These are phyloP conservation scores for Pipistrellus pipistrellus DNA, from an alignment of 2,797 vertebrate genomes.

Conservation along the genomic window DNA sequence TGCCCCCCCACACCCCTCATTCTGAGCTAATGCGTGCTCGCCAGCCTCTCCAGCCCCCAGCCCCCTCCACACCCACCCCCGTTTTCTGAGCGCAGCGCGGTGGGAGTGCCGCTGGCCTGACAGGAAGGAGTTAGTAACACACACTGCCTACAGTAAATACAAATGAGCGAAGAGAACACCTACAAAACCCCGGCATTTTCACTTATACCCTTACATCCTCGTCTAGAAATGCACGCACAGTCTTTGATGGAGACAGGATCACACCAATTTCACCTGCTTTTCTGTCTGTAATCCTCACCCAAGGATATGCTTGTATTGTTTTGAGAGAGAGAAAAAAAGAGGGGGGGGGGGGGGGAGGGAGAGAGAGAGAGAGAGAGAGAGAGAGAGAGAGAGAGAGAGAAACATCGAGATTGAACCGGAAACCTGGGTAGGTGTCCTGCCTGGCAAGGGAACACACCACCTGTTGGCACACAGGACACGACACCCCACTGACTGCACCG, in stretches of 20 bases:
- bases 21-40: neutral
- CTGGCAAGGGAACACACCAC: neutral
- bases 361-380: neutral
- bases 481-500: neutral
- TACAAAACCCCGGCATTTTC: neutral
- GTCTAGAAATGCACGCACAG: neutral
- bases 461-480: neutral
- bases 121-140: neutral
- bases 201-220: too few species aligned
- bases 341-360: too few species aligned
- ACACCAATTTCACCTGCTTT: neutral
- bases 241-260: neutral
- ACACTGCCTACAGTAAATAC: neutral
- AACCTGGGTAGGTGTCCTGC: too few species aligned
- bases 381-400: too few species aligned
- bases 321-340: neutral
- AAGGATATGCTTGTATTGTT: neutral
- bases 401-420: neutral
- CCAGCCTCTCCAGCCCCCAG: neutral
- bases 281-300: neutral
- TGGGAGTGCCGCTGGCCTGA: neutral
- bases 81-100: too few species aligned
- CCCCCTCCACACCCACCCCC: neutral
- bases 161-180: neutral
- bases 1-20: fast-evolving